Base-by-base conservation (phyloP, 1,140 invertebrate species). In the Halesus radiatus region DNA sequence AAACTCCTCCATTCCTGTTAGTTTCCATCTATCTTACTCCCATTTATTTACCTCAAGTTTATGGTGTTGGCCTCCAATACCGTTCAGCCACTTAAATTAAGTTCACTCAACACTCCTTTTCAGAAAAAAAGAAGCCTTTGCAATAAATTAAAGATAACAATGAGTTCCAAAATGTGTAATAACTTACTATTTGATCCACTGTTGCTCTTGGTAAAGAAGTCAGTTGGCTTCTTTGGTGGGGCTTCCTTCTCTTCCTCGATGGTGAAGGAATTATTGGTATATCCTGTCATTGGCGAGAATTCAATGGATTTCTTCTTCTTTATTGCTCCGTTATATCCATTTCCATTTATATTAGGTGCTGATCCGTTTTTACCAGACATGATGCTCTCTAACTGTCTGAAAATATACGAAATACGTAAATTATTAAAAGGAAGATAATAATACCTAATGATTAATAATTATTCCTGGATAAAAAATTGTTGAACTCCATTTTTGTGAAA, bases 201-300 rank as follows among this genome's bases (percentile, higher is more conserved):
- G 20, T 76, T 76, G n/a, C 50, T 56, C 29, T 62, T 76, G 20
- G 29, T 50, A 66, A 68, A 77, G 23, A 26, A 68, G 10, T 75
- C 72, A 10, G 22, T 32, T 22, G 53, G 72, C 16, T 37, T 75
- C 53, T 75, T 75, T 8, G 53, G 29, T n/a, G 53, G n/a, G 10
- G 20, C 26, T 77, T 81, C 82, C 64, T 82, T 82, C 20, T 85
- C 85, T 64, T 89, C 87, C 16, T 92, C 91, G 0, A 86, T 86
- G n/a, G 86, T 86, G 78, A 92, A 94, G 10, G 88, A 90, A 26
- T 93, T 91, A 84, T 94, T 93, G 2, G 87, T 87, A 75, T 89
- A 91, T 0, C 90, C 90, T 18, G 86, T 86, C 54, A 89, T 56
- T 0, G 87, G 86, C 0, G 88, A 86, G 78, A 88, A 89, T 85